Evolutionary conservation across 92 coral and sea anemone genomes (phyloP), one percentile per base, ranked within the genome.

Genomic region (Epizoanthus illoricatus): DNA sequence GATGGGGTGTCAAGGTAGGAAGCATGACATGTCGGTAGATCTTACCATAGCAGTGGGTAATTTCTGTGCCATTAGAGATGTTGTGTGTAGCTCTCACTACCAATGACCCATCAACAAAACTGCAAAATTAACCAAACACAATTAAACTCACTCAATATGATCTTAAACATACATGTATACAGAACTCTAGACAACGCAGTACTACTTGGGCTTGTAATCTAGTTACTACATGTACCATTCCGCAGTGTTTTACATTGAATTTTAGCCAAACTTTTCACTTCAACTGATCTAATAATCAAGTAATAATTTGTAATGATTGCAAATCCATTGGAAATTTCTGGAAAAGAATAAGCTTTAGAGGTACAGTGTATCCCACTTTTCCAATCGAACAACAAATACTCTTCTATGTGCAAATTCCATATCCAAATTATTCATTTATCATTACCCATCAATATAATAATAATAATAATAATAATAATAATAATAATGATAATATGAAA

Each of bases 81-180:
- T 93, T 97, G 69, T 97, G 99, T 3, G 99, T 97, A 64, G 99
- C 99, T 66, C 99, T 90, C 61, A 97, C 99, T 16, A 97, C 97
- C 57, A 97, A 87, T n/a, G 84, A 85, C 41, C 94, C 92, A 80
- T 90, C 92, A 20, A 93, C 91, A 85, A 97, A 93, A 73, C 99
- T 97, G 89, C 20, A 73, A 86, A 28, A 33, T 65, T 19, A 70
- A 65, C 52, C 69, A 42, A 24, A 69, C 36, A 57, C 20, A 58
- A 74, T 28, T 65, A 65, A 62, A 20, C 59, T 33, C 21, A 7
- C 16, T 43, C 23, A 52, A 16, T 43, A 57, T 36, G 57, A 7
- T 58, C 1, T 12, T 47, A 42, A 72, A 18, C 58, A 17, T 5
- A n/a, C n/a, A n/a, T n/a, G n/a, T n/a, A 3, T 18, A 47, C 21